Percentiles rank a stretch among this genome's conserved stretches.
These are phyloP conservation scores for Trisateles emortualis DNA, from an alignment of 2,888 invertebrate genomes.

Conservation along the genomic window DNA sequence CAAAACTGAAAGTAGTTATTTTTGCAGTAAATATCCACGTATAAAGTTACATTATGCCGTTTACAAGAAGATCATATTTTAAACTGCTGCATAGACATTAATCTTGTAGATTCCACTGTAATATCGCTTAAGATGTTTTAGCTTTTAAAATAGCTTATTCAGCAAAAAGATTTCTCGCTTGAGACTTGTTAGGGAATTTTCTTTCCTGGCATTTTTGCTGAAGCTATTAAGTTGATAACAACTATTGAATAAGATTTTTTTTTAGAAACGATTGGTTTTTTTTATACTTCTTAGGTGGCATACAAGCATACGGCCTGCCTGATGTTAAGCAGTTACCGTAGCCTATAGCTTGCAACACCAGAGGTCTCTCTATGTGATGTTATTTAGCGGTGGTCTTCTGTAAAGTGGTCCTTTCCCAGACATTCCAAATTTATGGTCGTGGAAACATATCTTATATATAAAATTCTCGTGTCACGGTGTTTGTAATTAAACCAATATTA, in stretches of 20 bases:
- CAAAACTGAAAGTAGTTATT: background rate
- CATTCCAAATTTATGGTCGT: no score
- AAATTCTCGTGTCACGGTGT: no score
- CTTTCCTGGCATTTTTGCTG: background rate
- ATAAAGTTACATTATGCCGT: background rate
- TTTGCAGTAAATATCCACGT: background rate
- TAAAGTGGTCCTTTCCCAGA: no score
- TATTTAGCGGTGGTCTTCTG: no score
- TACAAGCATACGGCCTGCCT: no score
- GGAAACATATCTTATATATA: no score
- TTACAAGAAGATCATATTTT: slow-evolving; percentile 3
- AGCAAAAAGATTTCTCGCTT: background rate
- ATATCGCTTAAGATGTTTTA: slow-evolving; percentile 9
- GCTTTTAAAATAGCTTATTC: slow-evolving; percentile 10
- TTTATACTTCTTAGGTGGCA: no score
- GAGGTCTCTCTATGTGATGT: no score
- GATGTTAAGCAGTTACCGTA: no score
- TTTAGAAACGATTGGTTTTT: no score
- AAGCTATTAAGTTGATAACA: background rate
- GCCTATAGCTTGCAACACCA: no score
- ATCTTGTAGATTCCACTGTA: slow-evolving; percentile 6
- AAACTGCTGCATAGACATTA: slow-evolving; percentile 6
- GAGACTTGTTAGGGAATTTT: background rate
- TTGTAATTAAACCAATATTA: no score
- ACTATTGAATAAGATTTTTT: background rate